A percentile compares a stretch with the other conserved stretches of the same genome.
Conservation (phyloP, 2,888 invertebrate species). For the Anticlea derivata region DNA sequence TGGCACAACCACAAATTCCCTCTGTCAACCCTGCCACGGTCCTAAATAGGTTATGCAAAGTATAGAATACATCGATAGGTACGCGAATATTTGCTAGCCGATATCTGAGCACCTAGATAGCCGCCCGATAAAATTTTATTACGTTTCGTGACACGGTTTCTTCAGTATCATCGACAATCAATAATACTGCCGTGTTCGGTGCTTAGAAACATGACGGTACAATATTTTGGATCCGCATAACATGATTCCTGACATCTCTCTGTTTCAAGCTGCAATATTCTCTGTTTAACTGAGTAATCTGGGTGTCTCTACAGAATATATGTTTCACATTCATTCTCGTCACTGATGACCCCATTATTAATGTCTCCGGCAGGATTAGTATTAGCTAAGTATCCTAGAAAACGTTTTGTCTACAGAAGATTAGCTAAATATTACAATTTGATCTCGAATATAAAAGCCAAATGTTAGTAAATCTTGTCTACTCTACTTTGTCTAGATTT, state of each 20-base stretch:
- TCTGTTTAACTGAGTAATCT: not conserved
- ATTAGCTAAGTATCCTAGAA: too few relatives aligned
- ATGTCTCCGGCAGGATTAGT: too few relatives aligned
- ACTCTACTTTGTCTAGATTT: too few relatives aligned
- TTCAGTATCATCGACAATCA: conserved; percentile 49
- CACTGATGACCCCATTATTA: too few relatives aligned
- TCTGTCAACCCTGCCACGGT: conserved; percentile 6
- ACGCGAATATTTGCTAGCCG: conserved; percentile 40
- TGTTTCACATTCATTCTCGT: too few relatives aligned
- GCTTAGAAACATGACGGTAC: conserved; percentile 18
- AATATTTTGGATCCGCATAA: conserved; percentile 11
- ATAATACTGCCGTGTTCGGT: conserved; percentile 38
- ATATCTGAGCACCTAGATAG: conserved; percentile 53
- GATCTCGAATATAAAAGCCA: too few relatives aligned
- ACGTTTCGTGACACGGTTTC: conserved; percentile 60
- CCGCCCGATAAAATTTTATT: conserved; percentile 64
- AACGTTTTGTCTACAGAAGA: too few relatives aligned
- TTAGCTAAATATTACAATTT: too few relatives aligned
- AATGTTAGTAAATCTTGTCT: too few relatives aligned
- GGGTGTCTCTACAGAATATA: not conserved
- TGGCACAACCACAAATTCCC: conserved; percentile 2
- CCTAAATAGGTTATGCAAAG: conserved; percentile 39
- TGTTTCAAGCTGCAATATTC: not conserved
- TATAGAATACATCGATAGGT: conserved; percentile 40
- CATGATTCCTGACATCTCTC: conserved; percentile 10